phyloP scores from a whole-genome alignment of 2,797 vertebrate genomes.

The Crypturellus tataupa region DNA sequence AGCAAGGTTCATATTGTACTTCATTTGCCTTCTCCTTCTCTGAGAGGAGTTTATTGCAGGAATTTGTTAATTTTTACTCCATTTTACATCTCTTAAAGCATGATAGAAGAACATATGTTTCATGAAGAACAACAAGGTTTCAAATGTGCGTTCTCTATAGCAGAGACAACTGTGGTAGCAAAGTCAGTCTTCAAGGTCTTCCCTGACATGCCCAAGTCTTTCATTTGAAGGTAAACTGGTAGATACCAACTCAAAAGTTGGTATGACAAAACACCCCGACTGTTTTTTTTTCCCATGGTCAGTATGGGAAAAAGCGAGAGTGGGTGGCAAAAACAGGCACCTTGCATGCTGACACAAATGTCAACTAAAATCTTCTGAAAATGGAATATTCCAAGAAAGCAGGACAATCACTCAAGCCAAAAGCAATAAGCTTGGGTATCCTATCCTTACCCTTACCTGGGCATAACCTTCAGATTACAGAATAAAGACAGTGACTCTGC shows the following conservation, averaged over 20 bases:
- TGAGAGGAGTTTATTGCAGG: not conserved
- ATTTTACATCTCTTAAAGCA: not conserved
- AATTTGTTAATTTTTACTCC: not conserved
- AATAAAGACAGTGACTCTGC: not conserved
- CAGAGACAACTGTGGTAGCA: not conserved
- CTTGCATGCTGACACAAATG: not conserved
- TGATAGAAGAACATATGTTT: fast-evolving
- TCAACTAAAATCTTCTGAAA: not conserved
- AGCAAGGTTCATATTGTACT: not conserved
- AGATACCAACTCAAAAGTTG: not conserved
- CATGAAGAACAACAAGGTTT: not conserved
- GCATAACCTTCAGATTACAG: fast-evolving
- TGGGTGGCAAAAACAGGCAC: not conserved
- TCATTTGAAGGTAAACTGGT: not conserved
- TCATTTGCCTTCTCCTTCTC: not conserved
- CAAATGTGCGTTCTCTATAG: not conserved
- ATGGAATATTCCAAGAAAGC: not conserved
- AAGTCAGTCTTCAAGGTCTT: not conserved
- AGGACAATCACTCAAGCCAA: not conserved
- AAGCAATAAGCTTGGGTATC: not conserved
- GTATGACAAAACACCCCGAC: not conserved
- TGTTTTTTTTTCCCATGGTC: not conserved
- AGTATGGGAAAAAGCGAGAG: not conserved
- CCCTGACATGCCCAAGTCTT: not conserved
- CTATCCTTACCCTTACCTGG: not conserved